phyloP scores from a whole-genome alignment of 92 coral and sea anemone genomes.

The Parazoanthus atlanticus region DNA sequence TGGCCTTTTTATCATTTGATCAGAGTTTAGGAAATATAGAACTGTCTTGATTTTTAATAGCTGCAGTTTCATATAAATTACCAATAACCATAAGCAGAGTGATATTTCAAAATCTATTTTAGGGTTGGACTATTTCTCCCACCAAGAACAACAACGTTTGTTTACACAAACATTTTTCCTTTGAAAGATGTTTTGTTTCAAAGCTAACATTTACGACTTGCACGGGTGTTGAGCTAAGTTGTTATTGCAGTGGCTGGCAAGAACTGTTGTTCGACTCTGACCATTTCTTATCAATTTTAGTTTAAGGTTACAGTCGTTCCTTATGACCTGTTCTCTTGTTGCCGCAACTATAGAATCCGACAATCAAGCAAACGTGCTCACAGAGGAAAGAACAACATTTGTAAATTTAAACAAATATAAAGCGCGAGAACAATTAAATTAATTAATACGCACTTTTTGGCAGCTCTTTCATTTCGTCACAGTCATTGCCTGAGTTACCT shows the following conservation, averaged over 20 bases:
- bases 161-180: slow-evolving; percentile 5
- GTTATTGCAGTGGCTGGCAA: neutral
- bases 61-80: neutral
- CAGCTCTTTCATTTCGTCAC: slow-evolving; percentile 18
- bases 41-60: neutral
- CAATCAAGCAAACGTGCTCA: neutral
- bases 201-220: slow-evolving; percentile 25
- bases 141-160: neutral
- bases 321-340: neutral
- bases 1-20: too few species aligned
- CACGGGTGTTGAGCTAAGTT: neutral
- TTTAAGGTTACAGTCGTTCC: neutral
- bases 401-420: neutral
- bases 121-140: neutral
- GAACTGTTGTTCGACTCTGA: neutral
- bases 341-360: neutral
- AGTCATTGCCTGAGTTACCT: neutral
- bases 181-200: slow-evolving; percentile 25
- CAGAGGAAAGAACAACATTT: slow-evolving; percentile 16
- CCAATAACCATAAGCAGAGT: neutral
- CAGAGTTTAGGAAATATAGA: neutral
- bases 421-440: slow-evolving; percentile 31
- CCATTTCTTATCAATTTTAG: neutral
- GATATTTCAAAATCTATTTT: slow-evolving; percentile 18
- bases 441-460: slow-evolving; percentile 21